Evolutionary conservation across 2,888 invertebrate genomes (phyloP), one percentile per base, ranked within the genome.

Genomic region (Pammene fasciana): DNA sequence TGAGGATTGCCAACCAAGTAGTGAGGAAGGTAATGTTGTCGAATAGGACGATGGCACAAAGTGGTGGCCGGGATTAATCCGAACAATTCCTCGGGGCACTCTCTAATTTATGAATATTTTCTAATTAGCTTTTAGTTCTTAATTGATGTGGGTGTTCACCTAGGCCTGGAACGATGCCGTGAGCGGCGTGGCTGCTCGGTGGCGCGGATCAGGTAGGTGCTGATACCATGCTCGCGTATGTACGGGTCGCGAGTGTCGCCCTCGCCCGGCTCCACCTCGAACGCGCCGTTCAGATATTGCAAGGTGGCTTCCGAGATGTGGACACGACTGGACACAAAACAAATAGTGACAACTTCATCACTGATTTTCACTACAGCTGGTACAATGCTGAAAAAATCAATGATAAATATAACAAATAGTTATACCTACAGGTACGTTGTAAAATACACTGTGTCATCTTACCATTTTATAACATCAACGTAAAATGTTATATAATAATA

Each of bases 291-390:
- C 72, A 99, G 92, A 81, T 96, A 98, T 71, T 95, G 95, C 45
- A 96, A 90, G 0, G 99, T 99, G 7, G 97, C 96, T 76, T 96
- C 95, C 0, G 99, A 99, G 81, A 99, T 99, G 87, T 99, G 99
- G 2, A 99, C 98, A 66, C 98, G 96, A 9, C 99, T 99, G 84
- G 0, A 56, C 59, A 46, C 1, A 5, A 14, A 4, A 46, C 46
- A 14, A 46, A 14, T 14, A 46, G 10, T 8, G 4, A 46, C 14
- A 38, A 38, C 6, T 9, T 5, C 7, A 38, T 38, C 1, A 38
- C 38, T 9, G 5, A 38, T 38, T 38, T 9, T 9, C 38, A 38
- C 6, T 38, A 7, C 38, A 26, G 26, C 4, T 26, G n/a, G n/a
- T n/a, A n/a, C 26, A 26, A 26, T 26, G 26, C 26, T 26, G 26